phyloP scores from a whole-genome alignment of 1,140 invertebrate species.

The Drosophila orena region DNA sequence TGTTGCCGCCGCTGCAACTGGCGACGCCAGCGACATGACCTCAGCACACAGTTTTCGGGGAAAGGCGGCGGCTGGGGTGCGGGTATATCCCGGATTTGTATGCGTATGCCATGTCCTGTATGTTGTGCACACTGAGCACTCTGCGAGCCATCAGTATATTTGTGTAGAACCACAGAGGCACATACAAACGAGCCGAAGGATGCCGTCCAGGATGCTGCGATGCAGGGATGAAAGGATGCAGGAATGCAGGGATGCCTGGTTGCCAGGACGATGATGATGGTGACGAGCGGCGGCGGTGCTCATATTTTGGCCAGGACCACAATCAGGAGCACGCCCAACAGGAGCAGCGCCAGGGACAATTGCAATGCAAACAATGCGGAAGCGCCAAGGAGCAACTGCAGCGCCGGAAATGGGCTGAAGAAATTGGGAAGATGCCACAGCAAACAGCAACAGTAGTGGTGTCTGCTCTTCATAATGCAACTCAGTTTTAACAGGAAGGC shows the following conservation, averaged over 20 bases:
- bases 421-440: conserved; percentile 55
- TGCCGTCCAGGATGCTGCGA: conserved; percentile 1
- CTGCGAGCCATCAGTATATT: conserved; percentile 73
- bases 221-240: conserved; percentile 32
- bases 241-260: conserved; percentile 32
- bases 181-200: conserved; percentile 57
- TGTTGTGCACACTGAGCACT: conserved; percentile 30
- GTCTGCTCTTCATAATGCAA: conserved; percentile 21
- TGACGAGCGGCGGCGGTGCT: conserved; percentile 27
- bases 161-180: conserved; percentile 73
- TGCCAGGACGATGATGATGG: conserved; percentile 14
- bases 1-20: conserved; percentile 37
- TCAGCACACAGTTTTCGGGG: conserved; percentile 70
- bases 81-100: conserved; percentile 23
- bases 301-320: conserved; percentile 52
- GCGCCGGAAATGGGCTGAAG: conserved; percentile 49
- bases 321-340: conserved; percentile 20
- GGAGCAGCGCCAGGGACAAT: conserved; percentile 51
- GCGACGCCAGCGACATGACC: conserved; percentile 76
- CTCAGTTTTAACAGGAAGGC: conserved; percentile 1
- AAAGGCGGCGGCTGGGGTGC: neutral
- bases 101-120: conserved; percentile 46
- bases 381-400: conserved; percentile 62
- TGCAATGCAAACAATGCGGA: conserved; percentile 73
- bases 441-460: conserved; percentile 24